phyloP scores from a whole-genome alignment of 2,797 vertebrate species.

The Leuciscus waleckii region DNA sequence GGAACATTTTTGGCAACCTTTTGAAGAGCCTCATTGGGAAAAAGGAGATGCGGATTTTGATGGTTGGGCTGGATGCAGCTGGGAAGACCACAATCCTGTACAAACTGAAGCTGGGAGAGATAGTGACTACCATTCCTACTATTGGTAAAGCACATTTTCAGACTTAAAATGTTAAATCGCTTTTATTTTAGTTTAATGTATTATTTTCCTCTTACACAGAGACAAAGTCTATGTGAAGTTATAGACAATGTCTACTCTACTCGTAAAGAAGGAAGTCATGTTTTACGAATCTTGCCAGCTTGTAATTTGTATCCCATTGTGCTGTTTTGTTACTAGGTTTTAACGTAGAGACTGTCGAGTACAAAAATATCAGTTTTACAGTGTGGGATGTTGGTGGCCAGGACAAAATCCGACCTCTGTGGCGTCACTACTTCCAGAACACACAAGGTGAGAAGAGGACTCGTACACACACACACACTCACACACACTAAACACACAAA shows the following conservation, averaged over 20 bases:
- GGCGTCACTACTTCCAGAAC: constrained; percentile 99
- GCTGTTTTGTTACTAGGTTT: constrained; percentile 80
- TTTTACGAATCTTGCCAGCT: not conserved
- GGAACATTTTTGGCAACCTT: constrained; percentile 94
- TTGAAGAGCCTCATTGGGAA: constrained; percentile 95
- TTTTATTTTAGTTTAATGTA: no score
- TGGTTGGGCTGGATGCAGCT: constrained; percentile 96
- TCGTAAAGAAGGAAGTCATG: not conserved
- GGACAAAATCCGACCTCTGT: constrained; percentile 97
- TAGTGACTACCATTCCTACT: constrained; percentile 97
- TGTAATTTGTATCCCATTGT: not conserved
- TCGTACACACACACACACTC: not conserved
- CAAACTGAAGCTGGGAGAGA: constrained; percentile 96
- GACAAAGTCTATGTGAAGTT: not conserved
- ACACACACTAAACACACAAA: not conserved
- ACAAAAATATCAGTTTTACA: constrained; percentile 99
- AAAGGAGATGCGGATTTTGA: constrained; percentile 98
- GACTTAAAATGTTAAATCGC: not conserved
- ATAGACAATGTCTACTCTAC: not conserved
- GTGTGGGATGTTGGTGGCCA: constrained; percentile 99
- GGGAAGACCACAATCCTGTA: constrained; percentile 98
- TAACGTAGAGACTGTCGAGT: constrained; percentile 97
- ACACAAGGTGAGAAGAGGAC: constrained; percentile 88
- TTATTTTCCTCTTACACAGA: not conserved
- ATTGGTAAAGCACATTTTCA: constrained; percentile 79